Base-by-base conservation (phyloP, 1,140 invertebrate genomes). In the Heliconius hewitsoni region DNA sequence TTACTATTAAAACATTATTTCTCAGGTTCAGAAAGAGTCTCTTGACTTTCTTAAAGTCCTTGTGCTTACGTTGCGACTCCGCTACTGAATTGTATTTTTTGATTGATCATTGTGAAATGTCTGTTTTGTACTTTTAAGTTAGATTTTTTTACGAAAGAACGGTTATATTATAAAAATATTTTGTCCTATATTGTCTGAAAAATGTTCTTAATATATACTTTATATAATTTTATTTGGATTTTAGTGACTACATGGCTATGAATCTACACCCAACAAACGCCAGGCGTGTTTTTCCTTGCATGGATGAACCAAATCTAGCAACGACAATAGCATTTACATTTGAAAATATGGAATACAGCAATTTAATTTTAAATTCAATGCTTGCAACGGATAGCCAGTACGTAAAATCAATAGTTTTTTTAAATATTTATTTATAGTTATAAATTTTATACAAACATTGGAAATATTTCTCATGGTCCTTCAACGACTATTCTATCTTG, bases 201-300 rank as follows among this genome's bases (percentile, higher is more conserved):
- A 46, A 46, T 16, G 3, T 46, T 46, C 13, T 16, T 46, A 16
- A 42, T 46, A 46, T 46, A 46, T 13, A 46, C 13, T 46, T 8
- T 71, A 19, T 71, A 71, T 71, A 19, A 8, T 27, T 37, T 1
- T n/a, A 70, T 80, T 81, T 83, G 73, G 73, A 39, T 92, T 94
- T 76, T 80, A 97, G 96, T 78, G 96, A 95, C 88, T 92, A 98
- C 70, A 95, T 96, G 1, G 95, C 96, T 2, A 98, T 98, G 39
- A 98, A 99, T 87, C 97, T 99, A 85, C 97, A 98, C 87, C 96
- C 98, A 2, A 97, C 97, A 1, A 96, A 97, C 88, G 98, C 98
- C 0, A 95, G 98, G 57, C 95, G 96, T 57, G 97, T 98, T 0
- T 98, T 99, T 85, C 98, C 98, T 0, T 98, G 98, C 90, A 98